Evolutionary conservation across 1,140 invertebrate species (phyloP).

Genomic region (Ganaspis sp.): DNA sequence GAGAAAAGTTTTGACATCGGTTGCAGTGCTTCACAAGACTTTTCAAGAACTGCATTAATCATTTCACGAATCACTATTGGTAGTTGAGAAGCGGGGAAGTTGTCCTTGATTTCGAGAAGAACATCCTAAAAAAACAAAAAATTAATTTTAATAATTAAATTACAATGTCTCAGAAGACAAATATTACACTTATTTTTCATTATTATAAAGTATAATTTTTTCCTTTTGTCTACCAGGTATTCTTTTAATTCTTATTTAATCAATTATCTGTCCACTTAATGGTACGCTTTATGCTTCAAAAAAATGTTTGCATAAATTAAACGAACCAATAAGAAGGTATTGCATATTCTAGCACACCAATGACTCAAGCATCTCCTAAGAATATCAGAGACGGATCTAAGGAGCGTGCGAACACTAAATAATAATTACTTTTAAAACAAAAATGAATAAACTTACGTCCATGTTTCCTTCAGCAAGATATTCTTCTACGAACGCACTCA

Average conservation of each 20-base stretch:
- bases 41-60: constrained; percentile 59
- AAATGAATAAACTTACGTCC: constrained; percentile 58
- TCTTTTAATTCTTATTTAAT: neutral
- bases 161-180: too few species aligned
- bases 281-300: constrained; percentile 42
- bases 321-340: constrained; percentile 62
- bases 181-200: too few species aligned
- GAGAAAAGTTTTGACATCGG: constrained; percentile 51
- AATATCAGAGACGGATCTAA: constrained; percentile 71
- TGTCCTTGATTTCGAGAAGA: constrained; percentile 41
- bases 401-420: constrained; percentile 62
- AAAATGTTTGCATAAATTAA: constrained; percentile 29
- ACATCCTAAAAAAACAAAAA: constrained; percentile 40
- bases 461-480: constrained; percentile 56
- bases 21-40: constrained; percentile 42
- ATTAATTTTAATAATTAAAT: neutral
- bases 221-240: too few species aligned
- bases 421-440: constrained; percentile 39
- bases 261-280: constrained; percentile 54
- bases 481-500: constrained; percentile 59
- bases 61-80: constrained; percentile 52
- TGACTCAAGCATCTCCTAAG: constrained; percentile 74
- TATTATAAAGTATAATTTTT: too few species aligned
- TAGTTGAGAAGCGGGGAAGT: constrained; percentile 47
- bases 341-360: constrained; percentile 72